Percentiles rank a stretch among this genome's conserved stretches.
These are phyloP conservation scores for Acrobasis consociella DNA, from an alignment of 2,888 invertebrate genomes.

Conservation along the genomic window DNA sequence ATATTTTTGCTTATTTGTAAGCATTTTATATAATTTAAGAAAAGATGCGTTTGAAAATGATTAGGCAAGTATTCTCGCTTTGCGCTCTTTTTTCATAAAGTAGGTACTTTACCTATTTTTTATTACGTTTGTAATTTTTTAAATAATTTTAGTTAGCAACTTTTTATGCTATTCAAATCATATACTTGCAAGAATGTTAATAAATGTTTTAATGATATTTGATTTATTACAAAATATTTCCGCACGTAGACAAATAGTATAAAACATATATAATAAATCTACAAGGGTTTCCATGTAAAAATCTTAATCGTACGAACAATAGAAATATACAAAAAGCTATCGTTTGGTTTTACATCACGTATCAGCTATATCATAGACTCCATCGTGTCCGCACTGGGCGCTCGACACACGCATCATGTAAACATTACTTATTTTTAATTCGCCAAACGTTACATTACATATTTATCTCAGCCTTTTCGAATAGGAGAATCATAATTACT, in stretches of 20 bases:
- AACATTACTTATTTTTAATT: slow-evolving; percentile 62
- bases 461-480: slow-evolving; percentile 81
- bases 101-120: background rate
- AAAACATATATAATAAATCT: slow-evolving; percentile 73
- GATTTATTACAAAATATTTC: slow-evolving; percentile 38
- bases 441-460: slow-evolving; percentile 74
- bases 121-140: background rate
- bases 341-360: slow-evolving; percentile 67
- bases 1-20: slow-evolving; percentile 24
- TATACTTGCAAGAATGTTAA: background rate
- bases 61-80: background rate
- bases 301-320: slow-evolving; percentile 66
- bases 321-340: slow-evolving; percentile 80
- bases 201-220: background rate
- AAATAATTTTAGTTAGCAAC: background rate
- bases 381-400: slow-evolving; percentile 35
- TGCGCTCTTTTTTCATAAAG: background rate
- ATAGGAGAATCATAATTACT: slow-evolving; percentile 78
- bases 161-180: slow-evolving; percentile 4
- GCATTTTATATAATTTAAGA: background rate
- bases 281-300: slow-evolving; percentile 70
- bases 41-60: background rate
- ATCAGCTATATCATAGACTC: slow-evolving; percentile 45
- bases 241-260: slow-evolving; percentile 54
- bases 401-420: slow-evolving; percentile 50